Evolutionary conservation across 2,888 invertebrate species (phyloP).

Genomic region (Hartigia nigra): DNA sequence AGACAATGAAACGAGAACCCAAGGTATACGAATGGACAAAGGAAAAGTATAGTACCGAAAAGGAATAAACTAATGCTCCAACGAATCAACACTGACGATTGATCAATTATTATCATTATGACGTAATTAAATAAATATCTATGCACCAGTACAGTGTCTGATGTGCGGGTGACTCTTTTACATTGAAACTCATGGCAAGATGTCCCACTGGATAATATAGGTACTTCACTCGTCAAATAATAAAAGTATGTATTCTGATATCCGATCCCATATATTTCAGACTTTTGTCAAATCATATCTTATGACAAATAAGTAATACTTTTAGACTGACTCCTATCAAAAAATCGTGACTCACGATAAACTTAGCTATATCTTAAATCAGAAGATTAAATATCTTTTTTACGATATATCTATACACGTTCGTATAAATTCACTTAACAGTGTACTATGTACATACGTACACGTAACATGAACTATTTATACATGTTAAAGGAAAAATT

Average conservation of each 20-base stretch:
- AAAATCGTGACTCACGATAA: neutral
- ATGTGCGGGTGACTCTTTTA: too few relatives aligned
- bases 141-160: too few relatives aligned
- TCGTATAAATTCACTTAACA: neutral
- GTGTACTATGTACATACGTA: too few relatives aligned
- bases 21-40: neutral
- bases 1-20: neutral
- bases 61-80: neutral
- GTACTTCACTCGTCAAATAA: too few relatives aligned
- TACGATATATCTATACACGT: neutral
- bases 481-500: neutral
- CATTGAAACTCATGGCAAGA: too few relatives aligned
- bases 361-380: neutral
- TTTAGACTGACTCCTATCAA: neutral
- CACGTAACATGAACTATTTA: neutral
- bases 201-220: too few relatives aligned
- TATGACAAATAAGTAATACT: neutral
- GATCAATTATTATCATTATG: neutral
- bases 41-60: neutral
- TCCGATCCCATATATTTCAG: too few relatives aligned
- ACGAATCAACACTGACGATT: neutral
- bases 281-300: neutral
- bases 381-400: neutral
- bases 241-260: too few relatives aligned
- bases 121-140: neutral